These are phyloP conservation scores for Cladorhizidae sp. DNA, from an alignment of 37 sponge, comb jelly and placozoan genomes.

Conservation along the genomic window DNA sequence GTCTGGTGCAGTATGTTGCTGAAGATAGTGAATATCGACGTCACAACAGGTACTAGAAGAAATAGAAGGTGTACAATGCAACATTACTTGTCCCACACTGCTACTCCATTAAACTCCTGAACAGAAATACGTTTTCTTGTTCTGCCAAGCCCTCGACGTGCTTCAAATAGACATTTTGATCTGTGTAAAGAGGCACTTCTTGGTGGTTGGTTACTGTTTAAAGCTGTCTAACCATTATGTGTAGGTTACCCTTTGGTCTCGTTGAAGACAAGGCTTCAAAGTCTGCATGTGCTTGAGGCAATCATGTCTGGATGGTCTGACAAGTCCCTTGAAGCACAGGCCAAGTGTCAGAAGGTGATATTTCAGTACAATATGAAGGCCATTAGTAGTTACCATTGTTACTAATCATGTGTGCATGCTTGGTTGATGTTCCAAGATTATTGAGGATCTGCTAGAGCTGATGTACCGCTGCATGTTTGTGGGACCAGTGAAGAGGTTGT, in stretches of 20 bases:
- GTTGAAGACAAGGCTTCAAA: slow-evolving; percentile 63
- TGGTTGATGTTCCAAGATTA: slow-evolving; percentile 5
- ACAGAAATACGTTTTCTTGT: too few species aligned
- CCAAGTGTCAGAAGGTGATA: slow-evolving; percentile 58
- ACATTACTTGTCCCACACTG: too few species aligned
- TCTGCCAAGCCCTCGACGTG: too few species aligned
- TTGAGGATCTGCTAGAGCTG: slow-evolving; percentile 39
- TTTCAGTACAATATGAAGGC: too few species aligned
- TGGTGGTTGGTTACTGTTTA: neutral
- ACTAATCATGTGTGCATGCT: neutral
- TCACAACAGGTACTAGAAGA: slow-evolving; percentile 25
- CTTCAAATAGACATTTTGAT: too few species aligned
- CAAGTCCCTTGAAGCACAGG: neutral
- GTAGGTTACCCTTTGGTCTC: slow-evolving; percentile 43
- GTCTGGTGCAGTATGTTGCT: slow-evolving; percentile 31
- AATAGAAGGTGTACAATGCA: too few species aligned
- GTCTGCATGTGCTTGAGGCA: slow-evolving; percentile 39
- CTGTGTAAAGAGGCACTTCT: too few species aligned
- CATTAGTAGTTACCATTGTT: too few species aligned
- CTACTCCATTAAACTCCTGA: too few species aligned
- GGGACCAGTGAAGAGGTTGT: slow-evolving; percentile 11
- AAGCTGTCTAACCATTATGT: neutral
- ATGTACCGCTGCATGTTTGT: slow-evolving; percentile 55
- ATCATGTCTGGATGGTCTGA: slow-evolving; percentile 37
- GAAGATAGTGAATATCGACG: slow-evolving; percentile 37